Evolutionary conservation across 2,113 vertebrate genomes (phyloP).

Genomic region (Psammodynastes pulverulentus): DNA sequence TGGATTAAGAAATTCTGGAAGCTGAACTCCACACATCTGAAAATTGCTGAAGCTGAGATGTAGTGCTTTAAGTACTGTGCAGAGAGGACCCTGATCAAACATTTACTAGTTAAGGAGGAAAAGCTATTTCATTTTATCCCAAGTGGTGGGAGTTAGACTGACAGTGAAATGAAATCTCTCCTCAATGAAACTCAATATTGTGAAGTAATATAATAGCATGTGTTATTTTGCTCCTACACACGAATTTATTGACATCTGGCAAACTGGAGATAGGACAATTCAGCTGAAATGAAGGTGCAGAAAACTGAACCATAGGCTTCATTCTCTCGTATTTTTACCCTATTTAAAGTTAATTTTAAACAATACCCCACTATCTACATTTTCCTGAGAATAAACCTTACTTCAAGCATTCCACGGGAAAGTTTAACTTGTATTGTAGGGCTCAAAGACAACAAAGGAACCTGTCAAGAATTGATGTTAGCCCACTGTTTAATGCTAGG

Average conservation of each 20-base stretch:
- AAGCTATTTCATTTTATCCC: neutral
- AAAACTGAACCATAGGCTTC: neutral
- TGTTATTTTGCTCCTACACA: neutral
- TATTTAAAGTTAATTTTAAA: neutral
- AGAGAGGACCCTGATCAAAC: neutral
- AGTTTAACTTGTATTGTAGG: neutral
- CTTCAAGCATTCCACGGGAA: neutral
- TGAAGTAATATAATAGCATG: neutral
- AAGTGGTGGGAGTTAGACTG: neutral
- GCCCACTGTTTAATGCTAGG: neutral
- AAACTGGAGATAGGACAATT: neutral
- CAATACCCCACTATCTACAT: neutral
- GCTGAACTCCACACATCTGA: neutral
- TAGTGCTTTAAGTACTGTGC: neutral
- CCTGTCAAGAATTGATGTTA: neutral
- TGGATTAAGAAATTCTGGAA: neutral
- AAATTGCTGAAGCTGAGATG: neutral
- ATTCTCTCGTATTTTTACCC: neutral
- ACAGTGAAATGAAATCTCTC: neutral
- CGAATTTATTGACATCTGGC: neutral
- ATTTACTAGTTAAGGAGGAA: neutral
- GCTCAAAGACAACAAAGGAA: neutral
- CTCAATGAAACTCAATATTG: neutral
- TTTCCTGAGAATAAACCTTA: neutral
- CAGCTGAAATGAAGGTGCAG: neutral